These are phyloP conservation scores for Aporophyla nigra DNA, from an alignment of 2,888 invertebrate genomes.

Conservation along the genomic window DNA sequence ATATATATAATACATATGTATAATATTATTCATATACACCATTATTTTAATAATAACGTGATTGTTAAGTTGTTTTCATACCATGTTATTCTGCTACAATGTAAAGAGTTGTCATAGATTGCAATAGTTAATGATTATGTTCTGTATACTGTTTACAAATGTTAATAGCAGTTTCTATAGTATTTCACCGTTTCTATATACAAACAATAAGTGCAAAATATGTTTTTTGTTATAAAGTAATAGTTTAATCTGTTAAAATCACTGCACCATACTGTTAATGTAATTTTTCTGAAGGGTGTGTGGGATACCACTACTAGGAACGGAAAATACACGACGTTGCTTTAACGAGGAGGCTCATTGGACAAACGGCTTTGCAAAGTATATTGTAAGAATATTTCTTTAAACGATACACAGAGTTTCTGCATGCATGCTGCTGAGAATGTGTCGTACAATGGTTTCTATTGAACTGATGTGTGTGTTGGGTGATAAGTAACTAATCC, in stretches of 20 bases:
- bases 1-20: constrained; percentile 78
- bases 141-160: constrained; percentile 86
- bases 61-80: constrained; percentile 89
- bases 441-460: constrained; percentile 75
- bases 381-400: constrained; percentile 79
- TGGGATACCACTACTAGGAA: constrained; percentile 81
- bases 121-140: constrained; percentile 84
- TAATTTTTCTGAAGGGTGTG: constrained; percentile 81
- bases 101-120: constrained; percentile 79
- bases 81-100: constrained; percentile 79
- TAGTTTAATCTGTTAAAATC: constrained; percentile 87
- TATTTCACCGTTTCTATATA: constrained; percentile 81
- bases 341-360: constrained; percentile 85
- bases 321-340: constrained; percentile 79
- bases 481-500: constrained; percentile 84
- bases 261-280: constrained; percentile 81
- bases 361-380: constrained; percentile 80
- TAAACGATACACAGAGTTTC: constrained; percentile 76
- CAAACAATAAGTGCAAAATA: constrained; percentile 81
- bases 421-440: constrained; percentile 76
- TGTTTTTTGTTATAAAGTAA: constrained; percentile 86
- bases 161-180: constrained; percentile 84
- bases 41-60: constrained; percentile 83
- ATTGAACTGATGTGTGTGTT: constrained; percentile 74
- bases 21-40: constrained; percentile 88